Evolutionary conservation across 1,140 invertebrate species (phyloP), one percentile per base, ranked within the genome.

Genomic region (Caenorhabditis briggsae): DNA sequence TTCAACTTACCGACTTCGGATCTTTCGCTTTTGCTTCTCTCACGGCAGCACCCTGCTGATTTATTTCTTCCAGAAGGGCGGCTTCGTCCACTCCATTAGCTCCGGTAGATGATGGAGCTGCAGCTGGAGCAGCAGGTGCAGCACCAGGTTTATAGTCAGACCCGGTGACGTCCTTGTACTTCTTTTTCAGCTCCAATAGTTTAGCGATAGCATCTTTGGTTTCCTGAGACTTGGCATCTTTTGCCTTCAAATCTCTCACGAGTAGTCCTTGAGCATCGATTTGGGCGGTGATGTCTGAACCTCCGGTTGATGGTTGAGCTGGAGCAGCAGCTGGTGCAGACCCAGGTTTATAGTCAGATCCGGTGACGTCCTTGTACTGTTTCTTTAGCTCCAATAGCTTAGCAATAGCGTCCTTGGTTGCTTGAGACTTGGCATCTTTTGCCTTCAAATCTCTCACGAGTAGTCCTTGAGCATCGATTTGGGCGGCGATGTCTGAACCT

Each of bases 121-220:
- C n/a, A 18, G 70, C 5, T 6, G 87, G n/a, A 20, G 65, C 14
- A 20, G 88, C 48, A 3, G 58, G 84, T 8, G 86, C 87, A 53
- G 50, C 50, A 18, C 64, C 64, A 43, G 64, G 82, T 65, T 87
- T 87, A 59, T 87, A 82, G 20, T 89, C 87, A 18, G 83, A 43
- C 5, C 86, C 86, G 23, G 64, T 74, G 5, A 25, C 46, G 48
- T 78, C 86, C 93, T 97, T 97, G 91, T 95, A 97, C 83, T 96
- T 94, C 2, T 93, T 93, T 93, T 97, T 97, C 2, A 97, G 93
- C 25, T 93, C 93, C 86, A 97, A 92, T 43, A 97, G 93, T 82
- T 93, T 93, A 92, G 95, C 94, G 23, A 96, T 95, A 90, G 94
- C 95, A 18, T 93, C 93, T 89, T 96, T 95, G 82, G 96, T 93